Conservation (phyloP, 2,797 vertebrate genomes). For the Sebastes melanostomus region DNA sequence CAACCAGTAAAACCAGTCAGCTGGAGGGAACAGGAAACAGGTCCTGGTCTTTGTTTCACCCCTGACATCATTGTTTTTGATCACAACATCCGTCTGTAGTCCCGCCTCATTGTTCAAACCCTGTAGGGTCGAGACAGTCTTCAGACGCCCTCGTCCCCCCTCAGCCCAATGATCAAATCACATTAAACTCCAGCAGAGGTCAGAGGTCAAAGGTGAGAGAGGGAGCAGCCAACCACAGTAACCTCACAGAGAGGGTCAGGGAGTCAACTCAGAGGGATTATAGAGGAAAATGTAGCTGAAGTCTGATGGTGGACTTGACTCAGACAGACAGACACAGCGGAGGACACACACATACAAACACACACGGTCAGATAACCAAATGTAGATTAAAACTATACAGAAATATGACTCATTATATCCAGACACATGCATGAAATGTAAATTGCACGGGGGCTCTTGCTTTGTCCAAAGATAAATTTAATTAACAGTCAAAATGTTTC, state of each 20-base stretch:
- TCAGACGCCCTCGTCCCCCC: not conserved
- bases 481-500: too few relatives aligned
- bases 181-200: constrained; percentile 23
- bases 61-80: not conserved
- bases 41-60: not conserved
- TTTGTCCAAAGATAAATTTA: too few relatives aligned
- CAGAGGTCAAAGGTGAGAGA: constrained; percentile 52
- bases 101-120: not conserved
- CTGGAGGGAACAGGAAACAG: not conserved
- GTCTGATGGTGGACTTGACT: constrained; percentile 7
- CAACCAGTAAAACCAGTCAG: not conserved
- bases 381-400: too few relatives aligned
- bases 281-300: not conserved
- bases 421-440: too few relatives aligned
- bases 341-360: not conserved
- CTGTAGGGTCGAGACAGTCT: not conserved
- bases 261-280: not conserved
- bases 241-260: not conserved
- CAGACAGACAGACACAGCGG: not conserved
- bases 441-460: too few relatives aligned
- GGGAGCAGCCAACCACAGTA: constrained; percentile 26
- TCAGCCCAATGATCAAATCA: not conserved
- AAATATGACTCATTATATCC: too few relatives aligned
- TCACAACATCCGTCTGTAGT: not conserved
- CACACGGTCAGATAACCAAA: not conserved